phyloP scores from a whole-genome alignment of 2,113 vertebrate species.

The Erpornis zantholeuca region DNA sequence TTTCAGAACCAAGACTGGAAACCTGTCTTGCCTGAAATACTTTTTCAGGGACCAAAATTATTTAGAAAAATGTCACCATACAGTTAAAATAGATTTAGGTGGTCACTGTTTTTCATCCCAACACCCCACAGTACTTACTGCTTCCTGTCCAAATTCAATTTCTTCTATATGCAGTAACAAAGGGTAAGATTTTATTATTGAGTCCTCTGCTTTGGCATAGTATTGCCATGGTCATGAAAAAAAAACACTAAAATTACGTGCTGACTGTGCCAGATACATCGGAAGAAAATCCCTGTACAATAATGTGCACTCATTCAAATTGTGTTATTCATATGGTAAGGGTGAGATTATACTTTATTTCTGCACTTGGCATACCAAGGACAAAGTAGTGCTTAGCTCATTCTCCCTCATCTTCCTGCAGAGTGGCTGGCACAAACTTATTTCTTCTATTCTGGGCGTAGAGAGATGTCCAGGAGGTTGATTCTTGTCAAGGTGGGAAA shows the following conservation, averaged over 20 bases:
- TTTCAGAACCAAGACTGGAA: background rate
- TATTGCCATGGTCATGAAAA: background rate
- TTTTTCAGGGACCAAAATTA: background rate
- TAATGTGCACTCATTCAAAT: background rate
- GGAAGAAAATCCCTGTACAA: background rate
- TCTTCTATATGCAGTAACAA: background rate
- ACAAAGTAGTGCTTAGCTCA: background rate
- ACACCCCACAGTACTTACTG: background rate
- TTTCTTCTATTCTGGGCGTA: background rate
- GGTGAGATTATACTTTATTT: background rate
- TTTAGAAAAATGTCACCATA: background rate
- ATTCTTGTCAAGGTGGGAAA: background rate
- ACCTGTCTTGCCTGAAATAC: background rate
- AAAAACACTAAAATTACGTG: background rate
- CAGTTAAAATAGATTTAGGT: background rate
- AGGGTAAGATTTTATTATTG: background rate
- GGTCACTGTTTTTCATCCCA: background rate
- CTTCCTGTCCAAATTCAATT: background rate
- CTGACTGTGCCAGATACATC: background rate
- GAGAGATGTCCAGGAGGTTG: background rate
- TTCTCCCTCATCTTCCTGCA: background rate
- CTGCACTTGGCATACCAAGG: background rate
- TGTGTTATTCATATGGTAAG: background rate
- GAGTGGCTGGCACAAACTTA: background rate
- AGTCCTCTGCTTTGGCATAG: background rate